Percentiles rank a stretch among this genome's conserved stretches.
Evolutionary conservation across 1,140 invertebrate genomes (phyloP).

Genomic region (Bicyclus anynana): DNA sequence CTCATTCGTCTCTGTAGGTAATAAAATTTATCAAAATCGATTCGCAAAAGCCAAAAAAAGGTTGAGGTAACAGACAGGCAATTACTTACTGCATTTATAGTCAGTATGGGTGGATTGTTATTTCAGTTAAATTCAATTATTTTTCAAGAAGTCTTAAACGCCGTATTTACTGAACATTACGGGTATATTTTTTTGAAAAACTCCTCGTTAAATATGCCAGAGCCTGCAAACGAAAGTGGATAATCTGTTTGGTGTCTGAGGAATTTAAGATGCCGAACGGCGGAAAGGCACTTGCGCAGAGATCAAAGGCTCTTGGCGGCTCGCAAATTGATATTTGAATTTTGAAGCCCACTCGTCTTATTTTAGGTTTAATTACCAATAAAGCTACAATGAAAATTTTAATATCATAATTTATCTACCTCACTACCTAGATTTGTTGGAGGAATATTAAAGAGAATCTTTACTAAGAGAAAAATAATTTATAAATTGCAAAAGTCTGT

Average conservation of each 20-base stretch:
- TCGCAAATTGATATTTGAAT: constrained; percentile 63
- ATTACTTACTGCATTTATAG: too few relatives aligned
- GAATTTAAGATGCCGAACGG: constrained; percentile 51
- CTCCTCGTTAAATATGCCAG: constrained; percentile 63
- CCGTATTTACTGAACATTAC: too few relatives aligned
- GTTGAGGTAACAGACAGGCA: too few relatives aligned
- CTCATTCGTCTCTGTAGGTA: too few relatives aligned
- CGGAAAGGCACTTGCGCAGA: constrained; percentile 41
- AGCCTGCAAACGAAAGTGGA: constrained; percentile 59
- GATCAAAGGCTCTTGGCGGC: constrained; percentile 54
- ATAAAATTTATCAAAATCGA: too few relatives aligned
- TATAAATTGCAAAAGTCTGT: too few relatives aligned
- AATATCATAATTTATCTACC: not conserved
- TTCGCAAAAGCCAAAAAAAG: too few relatives aligned
- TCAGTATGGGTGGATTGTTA: too few relatives aligned
- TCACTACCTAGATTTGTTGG: not conserved
- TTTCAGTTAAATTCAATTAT: not conserved
- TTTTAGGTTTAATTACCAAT: constrained; percentile 1
- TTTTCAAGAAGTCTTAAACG: not conserved
- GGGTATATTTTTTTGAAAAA: constrained; percentile 39
- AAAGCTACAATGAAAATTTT: not conserved
- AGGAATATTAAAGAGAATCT: too few relatives aligned
- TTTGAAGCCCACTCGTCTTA: constrained; percentile 35
- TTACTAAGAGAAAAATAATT: too few relatives aligned
- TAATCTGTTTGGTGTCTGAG: constrained; percentile 60